Conservation (phyloP, 2,797 vertebrate genomes). For the Dallia pectoralis region DNA sequence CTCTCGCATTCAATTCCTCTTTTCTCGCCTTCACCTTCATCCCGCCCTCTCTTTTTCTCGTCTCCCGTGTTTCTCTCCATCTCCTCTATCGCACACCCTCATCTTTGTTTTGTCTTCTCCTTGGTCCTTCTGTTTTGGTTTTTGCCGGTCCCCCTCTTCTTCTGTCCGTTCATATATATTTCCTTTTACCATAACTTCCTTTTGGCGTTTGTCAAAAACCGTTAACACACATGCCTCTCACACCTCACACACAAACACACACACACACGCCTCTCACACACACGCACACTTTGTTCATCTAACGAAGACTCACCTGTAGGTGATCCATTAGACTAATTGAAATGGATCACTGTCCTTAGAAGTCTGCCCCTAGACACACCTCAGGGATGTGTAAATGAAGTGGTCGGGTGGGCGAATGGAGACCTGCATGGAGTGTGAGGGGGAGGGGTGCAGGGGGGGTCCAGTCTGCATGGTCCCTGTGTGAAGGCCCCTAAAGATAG, state of each 20-base stretch:
- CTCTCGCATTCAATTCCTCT: not conserved
- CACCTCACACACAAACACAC: slow-evolving; percentile 3
- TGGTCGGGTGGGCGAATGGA: not conserved
- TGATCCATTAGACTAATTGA: slow-evolving; percentile 39
- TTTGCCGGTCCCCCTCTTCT: not conserved
- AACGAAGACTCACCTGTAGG: slow-evolving; percentile 25
- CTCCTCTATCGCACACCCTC: not conserved
- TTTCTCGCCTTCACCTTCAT: not conserved
- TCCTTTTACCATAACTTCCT: not conserved
- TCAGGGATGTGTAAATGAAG: not conserved
- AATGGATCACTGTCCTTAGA: slow-evolving; percentile 21
- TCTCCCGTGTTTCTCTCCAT: not conserved
- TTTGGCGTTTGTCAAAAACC: not conserved
- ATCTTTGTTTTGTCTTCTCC: too few species aligned
- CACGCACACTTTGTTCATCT: slow-evolving; percentile 36
- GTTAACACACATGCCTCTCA: not conserved
- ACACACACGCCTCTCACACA: not conserved
- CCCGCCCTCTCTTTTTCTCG: not conserved
- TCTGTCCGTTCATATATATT: not conserved
- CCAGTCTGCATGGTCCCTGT: not conserved
- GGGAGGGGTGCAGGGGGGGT: not conserved
- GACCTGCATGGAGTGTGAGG: not conserved
- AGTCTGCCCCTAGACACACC: slow-evolving; percentile 11
- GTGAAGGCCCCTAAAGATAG: slow-evolving; percentile 20
- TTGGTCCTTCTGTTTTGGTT: not conserved